Conservation (phyloP, 2,888 invertebrate species). For the Ceraclea dissimilis region DNA sequence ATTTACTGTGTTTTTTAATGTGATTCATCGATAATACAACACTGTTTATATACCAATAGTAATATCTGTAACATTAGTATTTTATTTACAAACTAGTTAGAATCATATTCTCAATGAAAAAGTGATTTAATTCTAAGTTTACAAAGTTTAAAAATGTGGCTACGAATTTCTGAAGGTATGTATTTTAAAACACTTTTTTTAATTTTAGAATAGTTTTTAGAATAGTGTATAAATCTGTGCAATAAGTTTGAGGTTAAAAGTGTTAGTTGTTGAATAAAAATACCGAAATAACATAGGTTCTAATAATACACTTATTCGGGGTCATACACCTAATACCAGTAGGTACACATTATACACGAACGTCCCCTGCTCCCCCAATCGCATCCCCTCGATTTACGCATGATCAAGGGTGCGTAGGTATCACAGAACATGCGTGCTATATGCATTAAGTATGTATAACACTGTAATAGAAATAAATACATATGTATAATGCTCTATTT, state of each 20-base stretch:
- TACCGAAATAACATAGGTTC: too few relatives aligned
- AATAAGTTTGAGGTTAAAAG: too few relatives aligned
- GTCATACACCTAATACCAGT: slow-evolving; percentile 41
- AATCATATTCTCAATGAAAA: too few relatives aligned
- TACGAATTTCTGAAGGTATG: not conserved
- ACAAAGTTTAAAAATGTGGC: not conserved
- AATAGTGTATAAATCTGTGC: too few relatives aligned
- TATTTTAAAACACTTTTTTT: not conserved
- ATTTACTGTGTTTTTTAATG: too few relatives aligned
- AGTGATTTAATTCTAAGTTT: not conserved
- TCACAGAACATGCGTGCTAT: slow-evolving; percentile 36
- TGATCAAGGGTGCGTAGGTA: slow-evolving; percentile 46
- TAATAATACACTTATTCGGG: slow-evolving; percentile 22
- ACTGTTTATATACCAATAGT: too few relatives aligned
- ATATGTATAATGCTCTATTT: too few relatives aligned
- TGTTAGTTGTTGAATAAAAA: too few relatives aligned
- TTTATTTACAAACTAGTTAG: too few relatives aligned
- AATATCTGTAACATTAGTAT: too few relatives aligned
- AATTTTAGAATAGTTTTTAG: too few relatives aligned
- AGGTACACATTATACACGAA: not conserved
- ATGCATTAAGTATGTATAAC: not conserved
- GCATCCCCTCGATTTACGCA: slow-evolving; percentile 52
- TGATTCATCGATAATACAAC: too few relatives aligned
- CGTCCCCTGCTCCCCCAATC: slow-evolving; percentile 40
- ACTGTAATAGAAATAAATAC: not conserved